Evolutionary conservation across 2,113 vertebrate species (phyloP).

Genomic region (Otocyon megalotis): DNA sequence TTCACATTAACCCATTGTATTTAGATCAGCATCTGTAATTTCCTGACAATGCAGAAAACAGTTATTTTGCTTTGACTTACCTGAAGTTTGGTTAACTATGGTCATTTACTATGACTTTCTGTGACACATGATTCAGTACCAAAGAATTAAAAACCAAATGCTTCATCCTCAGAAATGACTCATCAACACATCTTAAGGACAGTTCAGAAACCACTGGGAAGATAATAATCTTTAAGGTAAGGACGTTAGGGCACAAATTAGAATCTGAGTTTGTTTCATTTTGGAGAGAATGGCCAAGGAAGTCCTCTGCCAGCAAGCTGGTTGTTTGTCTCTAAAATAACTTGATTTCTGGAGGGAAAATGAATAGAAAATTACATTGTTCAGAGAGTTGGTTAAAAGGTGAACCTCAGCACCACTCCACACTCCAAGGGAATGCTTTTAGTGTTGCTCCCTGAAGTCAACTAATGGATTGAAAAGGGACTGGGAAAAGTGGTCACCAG

Average conservation of each 20-base stretch:
- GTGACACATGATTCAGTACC: background rate
- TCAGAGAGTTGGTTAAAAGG: conserved; percentile 56
- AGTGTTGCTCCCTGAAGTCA: conserved; percentile 55
- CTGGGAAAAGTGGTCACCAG: background rate
- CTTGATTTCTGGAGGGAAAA: conserved; percentile 59
- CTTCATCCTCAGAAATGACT: background rate
- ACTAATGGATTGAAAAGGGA: conserved; percentile 34
- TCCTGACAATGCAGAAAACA: conserved; percentile 16
- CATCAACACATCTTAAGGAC: background rate
- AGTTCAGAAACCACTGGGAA: background rate
- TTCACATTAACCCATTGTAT: background rate
- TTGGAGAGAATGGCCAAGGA: conserved; percentile 39
- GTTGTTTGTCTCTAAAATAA: conserved; percentile 57
- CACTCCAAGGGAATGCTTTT: conserved; percentile 56
- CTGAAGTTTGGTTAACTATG: too few species aligned
- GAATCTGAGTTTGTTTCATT: conserved; percentile 26
- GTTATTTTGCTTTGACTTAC: background rate
- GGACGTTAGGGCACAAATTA: background rate
- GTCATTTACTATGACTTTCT: background rate
- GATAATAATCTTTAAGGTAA: conserved; percentile 9
- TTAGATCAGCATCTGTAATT: background rate
- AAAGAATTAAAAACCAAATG: conserved; percentile 12
- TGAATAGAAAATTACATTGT: conserved; percentile 33
- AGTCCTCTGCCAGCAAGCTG: background rate
- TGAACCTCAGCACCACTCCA: background rate